Evolutionary conservation across 1,140 invertebrate species (phyloP).

Genomic region (Chironomus tepperi): DNA sequence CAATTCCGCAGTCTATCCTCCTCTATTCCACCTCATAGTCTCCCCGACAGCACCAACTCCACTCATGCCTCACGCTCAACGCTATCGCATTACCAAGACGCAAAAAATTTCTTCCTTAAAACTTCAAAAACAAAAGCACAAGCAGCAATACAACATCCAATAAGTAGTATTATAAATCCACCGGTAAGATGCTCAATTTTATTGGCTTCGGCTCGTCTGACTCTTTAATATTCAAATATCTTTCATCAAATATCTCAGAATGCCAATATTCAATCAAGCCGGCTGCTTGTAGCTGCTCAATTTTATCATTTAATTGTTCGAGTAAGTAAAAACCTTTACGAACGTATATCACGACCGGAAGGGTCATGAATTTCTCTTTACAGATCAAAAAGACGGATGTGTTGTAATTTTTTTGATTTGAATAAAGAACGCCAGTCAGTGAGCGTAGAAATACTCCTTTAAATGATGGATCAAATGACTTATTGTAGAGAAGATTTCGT

Average conservation of each 20-base stretch:
- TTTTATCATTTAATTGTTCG: background rate
- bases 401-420: background rate
- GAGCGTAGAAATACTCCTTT: background rate
- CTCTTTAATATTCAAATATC: background rate
- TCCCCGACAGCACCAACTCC: no score
- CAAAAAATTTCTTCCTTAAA: background rate
- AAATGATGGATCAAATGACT: background rate
- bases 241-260: background rate
- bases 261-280: constrained; percentile 18
- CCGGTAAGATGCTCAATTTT: background rate
- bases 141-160: background rate
- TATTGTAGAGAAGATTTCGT: background rate
- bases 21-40: no score
- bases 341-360: background rate
- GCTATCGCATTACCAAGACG: no score
- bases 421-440: background rate
- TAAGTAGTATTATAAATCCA: background rate
- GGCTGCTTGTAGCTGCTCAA: background rate
- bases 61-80: no score
- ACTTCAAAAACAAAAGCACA: background rate
- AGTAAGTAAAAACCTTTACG: background rate
- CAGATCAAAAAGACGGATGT: background rate
- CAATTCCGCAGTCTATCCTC: no score
- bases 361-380: constrained; percentile 11
- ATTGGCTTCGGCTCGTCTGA: background rate